Evolutionary conservation across 1,140 invertebrate genomes (phyloP).

Genomic region (Drosophila nigrodunni): DNA sequence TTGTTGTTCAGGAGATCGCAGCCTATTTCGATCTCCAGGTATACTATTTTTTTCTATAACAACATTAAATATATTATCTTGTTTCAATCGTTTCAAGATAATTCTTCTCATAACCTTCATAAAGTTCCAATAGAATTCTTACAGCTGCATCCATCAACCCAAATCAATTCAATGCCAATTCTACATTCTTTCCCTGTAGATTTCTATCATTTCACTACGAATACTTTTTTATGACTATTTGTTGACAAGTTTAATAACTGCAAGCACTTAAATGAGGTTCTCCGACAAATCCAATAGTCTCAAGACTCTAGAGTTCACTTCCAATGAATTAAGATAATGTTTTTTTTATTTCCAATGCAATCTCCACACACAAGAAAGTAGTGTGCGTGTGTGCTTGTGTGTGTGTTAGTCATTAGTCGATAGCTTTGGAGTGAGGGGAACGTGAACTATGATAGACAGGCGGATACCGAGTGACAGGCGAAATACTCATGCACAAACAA

Average conservation of each 20-base stretch:
- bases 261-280: slow-evolving; percentile 7
- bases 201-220: neutral
- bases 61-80: no score
- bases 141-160: no score
- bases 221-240: neutral
- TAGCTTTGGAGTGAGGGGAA: neutral
- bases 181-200: neutral
- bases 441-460: slow-evolving; percentile 51
- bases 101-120: no score
- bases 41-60: no score
- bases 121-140: no score
- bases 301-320: neutral
- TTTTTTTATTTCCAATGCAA: slow-evolving; percentile 6
- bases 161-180: neutral
- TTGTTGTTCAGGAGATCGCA: neutral
- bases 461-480: slow-evolving; percentile 62
- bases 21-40: no score
- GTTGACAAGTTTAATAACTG: slow-evolving; percentile 13
- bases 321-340: slow-evolving; percentile 12
- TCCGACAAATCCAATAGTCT: neutral
- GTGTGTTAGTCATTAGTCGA: slow-evolving; percentile 23
- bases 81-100: no score
- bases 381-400: neutral
- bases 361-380: neutral
- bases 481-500: slow-evolving; percentile 67